Percentiles rank a stretch among this genome's conserved stretches.
Conservation (phyloP, 2,113 vertebrate species). For the Carettochelys insculpta region DNA sequence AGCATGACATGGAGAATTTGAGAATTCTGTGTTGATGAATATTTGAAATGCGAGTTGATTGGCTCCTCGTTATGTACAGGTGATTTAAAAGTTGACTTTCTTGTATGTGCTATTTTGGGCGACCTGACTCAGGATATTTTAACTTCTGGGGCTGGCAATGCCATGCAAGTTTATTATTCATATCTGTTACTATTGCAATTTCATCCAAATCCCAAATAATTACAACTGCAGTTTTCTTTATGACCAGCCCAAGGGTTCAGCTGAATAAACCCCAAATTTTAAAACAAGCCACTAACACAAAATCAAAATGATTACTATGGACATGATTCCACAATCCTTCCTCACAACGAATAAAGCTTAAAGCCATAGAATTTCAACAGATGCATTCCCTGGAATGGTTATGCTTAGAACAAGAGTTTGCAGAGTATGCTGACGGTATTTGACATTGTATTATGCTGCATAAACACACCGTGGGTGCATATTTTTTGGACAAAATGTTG, state of each 20-base stretch:
- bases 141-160: not conserved
- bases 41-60: no score
- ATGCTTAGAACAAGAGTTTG: not conserved
- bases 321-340: not conserved
- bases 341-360: not conserved
- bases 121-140: not conserved
- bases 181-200: not conserved
- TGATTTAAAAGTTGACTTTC: no score
- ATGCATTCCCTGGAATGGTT: not conserved
- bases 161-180: not conserved
- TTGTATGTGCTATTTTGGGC: not conserved
- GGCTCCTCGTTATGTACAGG: no score
- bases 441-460: not conserved
- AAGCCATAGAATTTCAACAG: not conserved
- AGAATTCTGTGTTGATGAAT: no score
- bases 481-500: not conserved
- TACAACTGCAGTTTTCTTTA: constrained; percentile 6
- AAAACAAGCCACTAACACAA: not conserved
- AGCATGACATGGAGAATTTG: no score
- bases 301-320: not conserved
- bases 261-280: not conserved
- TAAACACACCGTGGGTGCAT: not conserved
- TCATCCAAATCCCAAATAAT: constrained; percentile 7
- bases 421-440: not conserved
- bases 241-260: constrained; percentile 10